phyloP scores from a whole-genome alignment of 2,888 invertebrate species.

The Vannuccia rotundouncinata region DNA sequence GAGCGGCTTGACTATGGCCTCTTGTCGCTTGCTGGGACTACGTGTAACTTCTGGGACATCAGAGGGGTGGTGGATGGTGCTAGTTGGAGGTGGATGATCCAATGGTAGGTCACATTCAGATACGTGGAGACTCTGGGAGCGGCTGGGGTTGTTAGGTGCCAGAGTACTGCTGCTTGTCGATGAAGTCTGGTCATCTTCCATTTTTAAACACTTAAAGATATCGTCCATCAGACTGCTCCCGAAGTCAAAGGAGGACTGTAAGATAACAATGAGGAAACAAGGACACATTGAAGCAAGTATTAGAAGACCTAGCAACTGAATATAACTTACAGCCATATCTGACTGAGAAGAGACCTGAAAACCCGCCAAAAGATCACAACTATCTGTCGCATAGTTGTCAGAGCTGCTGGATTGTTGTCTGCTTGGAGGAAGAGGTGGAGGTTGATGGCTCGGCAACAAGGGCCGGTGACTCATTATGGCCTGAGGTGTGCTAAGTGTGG shows the following conservation, averaged over 20 bases:
- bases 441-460: neutral
- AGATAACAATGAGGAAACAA: too few relatives aligned
- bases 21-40: neutral
- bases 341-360: neutral
- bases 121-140: neutral
- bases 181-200: neutral
- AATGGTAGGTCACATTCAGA: neutral
- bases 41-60: neutral
- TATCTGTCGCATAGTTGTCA: too few relatives aligned
- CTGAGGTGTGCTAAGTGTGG: neutral
- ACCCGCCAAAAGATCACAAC: neutral
- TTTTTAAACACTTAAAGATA: conserved; percentile 32
- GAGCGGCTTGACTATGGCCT: neutral
- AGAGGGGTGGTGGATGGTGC: neutral
- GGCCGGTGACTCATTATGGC: neutral
- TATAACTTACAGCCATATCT: neutral
- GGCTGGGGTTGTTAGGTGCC: neutral
- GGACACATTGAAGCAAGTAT: too few relatives aligned
- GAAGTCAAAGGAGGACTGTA: neutral
- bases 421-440: neutral
- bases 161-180: neutral
- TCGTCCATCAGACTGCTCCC: conserved; percentile 34
- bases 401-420: neutral
- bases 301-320: too few relatives aligned
- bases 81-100: neutral